phyloP scores from a whole-genome alignment of 2,113 vertebrate species.

The Siniperca knerii region DNA sequence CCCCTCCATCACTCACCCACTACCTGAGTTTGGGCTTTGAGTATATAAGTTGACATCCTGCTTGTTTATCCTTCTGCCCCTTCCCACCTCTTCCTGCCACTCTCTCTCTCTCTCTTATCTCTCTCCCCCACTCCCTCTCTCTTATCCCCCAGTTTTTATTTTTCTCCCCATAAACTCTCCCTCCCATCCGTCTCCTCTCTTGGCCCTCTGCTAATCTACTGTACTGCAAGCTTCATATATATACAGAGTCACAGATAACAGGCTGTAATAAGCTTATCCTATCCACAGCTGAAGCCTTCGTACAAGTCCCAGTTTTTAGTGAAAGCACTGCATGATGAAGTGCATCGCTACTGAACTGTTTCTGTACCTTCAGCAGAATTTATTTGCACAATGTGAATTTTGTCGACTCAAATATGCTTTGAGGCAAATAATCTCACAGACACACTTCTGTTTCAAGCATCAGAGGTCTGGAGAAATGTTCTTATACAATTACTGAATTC shows the following conservation, averaged over 20 bases:
- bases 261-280: slow-evolving; percentile 69
- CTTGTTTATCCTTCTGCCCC: slow-evolving; percentile 36
- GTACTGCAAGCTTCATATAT: slow-evolving; percentile 50
- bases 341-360: slow-evolving; percentile 10
- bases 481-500: not conserved
- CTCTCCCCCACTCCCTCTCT: slow-evolving; percentile 30
- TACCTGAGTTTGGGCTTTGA: slow-evolving; percentile 48
- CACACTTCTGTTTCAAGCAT: not conserved
- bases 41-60: slow-evolving; percentile 36
- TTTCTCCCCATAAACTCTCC: slow-evolving; percentile 28
- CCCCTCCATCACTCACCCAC: slow-evolving; percentile 31
- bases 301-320: slow-evolving; percentile 36
- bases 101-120: slow-evolving; percentile 42
- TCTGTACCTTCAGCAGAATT: slow-evolving; percentile 44
- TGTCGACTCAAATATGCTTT: slow-evolving; percentile 11
- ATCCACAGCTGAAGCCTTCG: slow-evolving; percentile 38
- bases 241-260: slow-evolving; percentile 64
- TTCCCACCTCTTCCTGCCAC: slow-evolving; percentile 27
- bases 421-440: slow-evolving; percentile 12
- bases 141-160: slow-evolving; percentile 16
- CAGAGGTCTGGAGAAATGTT: not conserved
- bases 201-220: slow-evolving; percentile 62
- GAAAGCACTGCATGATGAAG: slow-evolving; percentile 20
- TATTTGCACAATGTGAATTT: slow-evolving; percentile 35
- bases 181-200: slow-evolving; percentile 31